These are phyloP conservation scores for Xiphydria camelus DNA, from an alignment of 2,888 invertebrate genomes.

Conservation along the genomic window DNA sequence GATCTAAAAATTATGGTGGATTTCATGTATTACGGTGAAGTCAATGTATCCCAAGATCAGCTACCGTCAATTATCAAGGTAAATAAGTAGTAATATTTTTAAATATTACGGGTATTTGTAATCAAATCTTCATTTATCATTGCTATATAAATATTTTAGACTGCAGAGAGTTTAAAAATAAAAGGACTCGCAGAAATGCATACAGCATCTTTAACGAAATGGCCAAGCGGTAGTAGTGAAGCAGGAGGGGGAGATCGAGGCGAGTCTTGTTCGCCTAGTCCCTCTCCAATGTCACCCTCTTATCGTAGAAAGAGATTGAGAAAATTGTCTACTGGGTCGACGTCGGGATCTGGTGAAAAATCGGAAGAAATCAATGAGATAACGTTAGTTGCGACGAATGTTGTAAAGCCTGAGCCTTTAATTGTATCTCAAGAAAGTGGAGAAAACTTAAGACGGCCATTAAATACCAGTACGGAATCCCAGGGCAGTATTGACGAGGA, in stretches of 20 bases:
- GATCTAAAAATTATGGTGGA: slow-evolving; percentile 87
- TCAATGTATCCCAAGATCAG: slow-evolving; percentile 88
- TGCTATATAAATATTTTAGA: slow-evolving; percentile 78
- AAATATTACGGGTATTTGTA: neutral
- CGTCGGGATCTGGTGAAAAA: slow-evolving; percentile 50
- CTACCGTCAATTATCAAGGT: slow-evolving; percentile 67
- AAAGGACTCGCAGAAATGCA: slow-evolving; percentile 89
- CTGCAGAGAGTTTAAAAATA: slow-evolving; percentile 84
- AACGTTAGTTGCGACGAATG: slow-evolving; percentile 51
- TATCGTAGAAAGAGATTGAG: slow-evolving; percentile 65
- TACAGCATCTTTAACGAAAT: slow-evolving; percentile 72
- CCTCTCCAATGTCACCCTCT: slow-evolving; percentile 67
- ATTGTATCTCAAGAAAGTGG: slow-evolving; percentile 42
- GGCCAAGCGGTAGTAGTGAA: slow-evolving; percentile 63
- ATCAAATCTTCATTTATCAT: neutral
- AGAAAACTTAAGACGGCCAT: slow-evolving; percentile 43
- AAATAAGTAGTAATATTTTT: slow-evolving; percentile 17
- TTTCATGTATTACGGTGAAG: slow-evolving; percentile 92
- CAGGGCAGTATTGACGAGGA: slow-evolving; percentile 53
- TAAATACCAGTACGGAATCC: slow-evolving; percentile 48
- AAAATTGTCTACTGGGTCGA: slow-evolving; percentile 67
- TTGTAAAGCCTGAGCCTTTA: slow-evolving; percentile 50
- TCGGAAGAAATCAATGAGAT: slow-evolving; percentile 50
- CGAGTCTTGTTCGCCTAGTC: slow-evolving; percentile 50
- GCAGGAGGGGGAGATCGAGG: slow-evolving; percentile 48